Evolutionary conservation across 1,140 invertebrate species (phyloP), one percentile per base, ranked within the genome.

Genomic region (Ceratitis capitata): DNA sequence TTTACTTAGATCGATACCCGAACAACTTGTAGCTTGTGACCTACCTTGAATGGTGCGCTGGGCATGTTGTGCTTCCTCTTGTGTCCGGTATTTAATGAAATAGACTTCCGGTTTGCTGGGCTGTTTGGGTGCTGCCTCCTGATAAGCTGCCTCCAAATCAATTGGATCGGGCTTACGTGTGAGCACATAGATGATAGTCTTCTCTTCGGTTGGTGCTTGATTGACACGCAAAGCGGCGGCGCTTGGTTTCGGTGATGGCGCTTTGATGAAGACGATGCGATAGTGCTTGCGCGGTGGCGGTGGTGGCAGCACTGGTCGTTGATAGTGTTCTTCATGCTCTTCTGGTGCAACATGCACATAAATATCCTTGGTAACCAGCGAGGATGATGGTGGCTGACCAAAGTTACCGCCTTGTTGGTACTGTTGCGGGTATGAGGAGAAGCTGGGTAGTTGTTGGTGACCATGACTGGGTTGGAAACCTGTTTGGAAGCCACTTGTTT

Each of bases 241-340:
- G 94, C 85, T 95, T 92, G 89, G 93, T 85, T 95, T 94, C 14
- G 95, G 93, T 82, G 95, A 94, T 53, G 96, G 96, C 35, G 96
- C 95, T 93, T 96, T 96, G 89, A 97, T 96, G 94, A 97, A 97
- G 89, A 97, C 96, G 87, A 97, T 97, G 91, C 96, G 96, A 93
- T 96, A 96, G 91, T 97, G 95, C 88, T 96, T 96, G 91, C 96
- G 95, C 86, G 95, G 93, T 16, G 94, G 93, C 3, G 84, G 74
- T 3, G 86, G 69, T 1, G 88, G 88, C 35, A 88, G 64, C 5
- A 58, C 74, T 6, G 88, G 87, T 78, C 87, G 88, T 0, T 85
- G 85, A 32, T 87, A 88, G 7, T 84, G 87, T 61, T 89, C 89
- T 0, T 85, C 42, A 9, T 89, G 88, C 7, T 92, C 91, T 51